phyloP scores from a whole-genome alignment of 2,113 vertebrate species.

The Andinoacara biseriatus region DNA sequence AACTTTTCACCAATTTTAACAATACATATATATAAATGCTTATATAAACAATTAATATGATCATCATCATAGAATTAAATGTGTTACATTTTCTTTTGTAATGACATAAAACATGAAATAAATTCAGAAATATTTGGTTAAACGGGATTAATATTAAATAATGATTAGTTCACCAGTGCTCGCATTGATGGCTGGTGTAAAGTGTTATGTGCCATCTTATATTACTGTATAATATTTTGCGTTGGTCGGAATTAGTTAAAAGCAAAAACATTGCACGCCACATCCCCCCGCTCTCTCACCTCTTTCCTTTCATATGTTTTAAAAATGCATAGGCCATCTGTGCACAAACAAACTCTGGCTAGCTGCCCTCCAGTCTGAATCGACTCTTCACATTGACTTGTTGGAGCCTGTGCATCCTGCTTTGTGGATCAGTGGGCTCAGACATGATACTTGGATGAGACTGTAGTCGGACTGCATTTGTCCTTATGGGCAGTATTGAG shows the following conservation, averaged over 20 bases:
- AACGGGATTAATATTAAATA: conserved; percentile 43
- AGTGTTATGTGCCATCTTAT: not conserved
- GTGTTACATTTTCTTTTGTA: not conserved
- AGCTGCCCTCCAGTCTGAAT: conserved; percentile 52
- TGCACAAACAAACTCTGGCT: conserved; percentile 66
- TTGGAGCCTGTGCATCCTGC: not conserved
- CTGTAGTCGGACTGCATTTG: conserved; percentile 17
- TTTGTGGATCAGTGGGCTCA: conserved; percentile 27
- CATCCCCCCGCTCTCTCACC: not conserved
- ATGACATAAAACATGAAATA: not conserved
- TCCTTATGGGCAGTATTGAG: conserved; percentile 41
- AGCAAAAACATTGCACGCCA: not conserved
- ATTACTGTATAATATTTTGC: not conserved
- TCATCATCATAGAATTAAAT: not conserved
- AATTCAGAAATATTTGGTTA: not conserved
- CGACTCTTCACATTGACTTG: conserved; percentile 16
- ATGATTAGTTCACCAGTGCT: conserved; percentile 57
- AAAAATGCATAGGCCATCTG: conserved; percentile 71
- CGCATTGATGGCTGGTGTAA: conserved; percentile 13
- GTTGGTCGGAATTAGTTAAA: conserved; percentile 15
- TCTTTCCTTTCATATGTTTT: conserved; percentile 47
- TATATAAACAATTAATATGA: not conserved
- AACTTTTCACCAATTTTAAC: not conserved
- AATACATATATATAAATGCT: not conserved
- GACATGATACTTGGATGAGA: conserved; percentile 11